Evolutionary conservation across 2,113 vertebrate species (phyloP), one percentile per base, ranked within the genome.

Genomic region (Illadopsis cleaveri): DNA sequence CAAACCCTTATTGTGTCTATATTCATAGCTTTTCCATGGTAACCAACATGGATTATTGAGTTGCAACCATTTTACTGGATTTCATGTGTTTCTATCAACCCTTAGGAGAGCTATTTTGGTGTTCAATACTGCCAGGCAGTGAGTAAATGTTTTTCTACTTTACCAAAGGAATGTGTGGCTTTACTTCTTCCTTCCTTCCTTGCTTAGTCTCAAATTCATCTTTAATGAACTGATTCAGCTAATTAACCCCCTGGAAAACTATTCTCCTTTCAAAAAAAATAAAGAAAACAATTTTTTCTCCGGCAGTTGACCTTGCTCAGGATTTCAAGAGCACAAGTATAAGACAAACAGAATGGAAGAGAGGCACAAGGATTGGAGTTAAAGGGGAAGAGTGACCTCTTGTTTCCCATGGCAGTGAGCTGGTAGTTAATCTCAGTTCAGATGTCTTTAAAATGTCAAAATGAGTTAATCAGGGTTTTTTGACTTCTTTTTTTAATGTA

Each of bases 11-110:
- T 77, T 92, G n/a, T 95, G 58, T 90, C 88, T 90, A 69, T 80
- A 94, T 65, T 95, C 48, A 79, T 92, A 72, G n/a, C 42, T 95
- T 93, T 96, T 88, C 94, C 79, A 86, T 90, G 71, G 90, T 77
- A 90, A 97, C 88, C 47, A 82, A 37, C 25, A 54, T 13, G 45
- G 71, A 58, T 93, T 90, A 69, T 82, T 80, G 71, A 92, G 54
- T 77, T 88, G 42, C 5, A 6, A 62, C 64, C 13, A 10, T 90
- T 95, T 77, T 70, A 17, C 71, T 69, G 22, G 19, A 61, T 75
- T 80, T 68, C 24, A 21, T 47, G 54, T 82, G 54, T 86, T 92
- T 70, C 62, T 92, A 2, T n/a, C 51, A 57, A 92, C 38, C 33
- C 88, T 86, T 82, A 65, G 20, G 58, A 95, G 68, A 90, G 23